A percentile compares a stretch with the other conserved stretches of the same genome.
Conservation (phyloP, 2,888 invertebrate genomes). For the Drosophila prolongata region DNA sequence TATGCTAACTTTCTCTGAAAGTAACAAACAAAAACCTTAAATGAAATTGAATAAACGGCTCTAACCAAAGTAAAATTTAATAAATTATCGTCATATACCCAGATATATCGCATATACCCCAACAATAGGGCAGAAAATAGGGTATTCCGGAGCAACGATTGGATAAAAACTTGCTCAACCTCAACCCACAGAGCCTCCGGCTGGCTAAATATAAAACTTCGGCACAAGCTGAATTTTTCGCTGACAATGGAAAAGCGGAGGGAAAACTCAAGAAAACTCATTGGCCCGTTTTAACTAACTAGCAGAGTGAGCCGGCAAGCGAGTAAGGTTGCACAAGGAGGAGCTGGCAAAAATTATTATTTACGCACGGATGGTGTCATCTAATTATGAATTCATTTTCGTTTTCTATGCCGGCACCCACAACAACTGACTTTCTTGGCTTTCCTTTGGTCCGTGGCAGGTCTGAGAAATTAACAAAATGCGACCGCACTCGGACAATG, state of each 20-base stretch:
- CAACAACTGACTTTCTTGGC: slow-evolving; percentile 46
- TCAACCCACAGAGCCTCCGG: slow-evolving; percentile 50
- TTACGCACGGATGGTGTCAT: slow-evolving; percentile 85
- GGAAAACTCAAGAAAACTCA: slow-evolving; percentile 73
- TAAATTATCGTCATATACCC: no score
- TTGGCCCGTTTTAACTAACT: slow-evolving; percentile 79
- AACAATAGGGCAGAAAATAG: not conserved
- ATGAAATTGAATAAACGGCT: no score
- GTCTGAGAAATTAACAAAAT: slow-evolving; percentile 72
- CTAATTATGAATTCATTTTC: slow-evolving; percentile 84
- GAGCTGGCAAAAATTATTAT: slow-evolving; percentile 78
- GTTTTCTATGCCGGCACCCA: slow-evolving; percentile 48
- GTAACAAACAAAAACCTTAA: no score
- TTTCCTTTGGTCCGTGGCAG: slow-evolving; percentile 46
- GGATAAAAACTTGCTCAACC: slow-evolving; percentile 66
- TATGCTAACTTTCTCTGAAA: no score
- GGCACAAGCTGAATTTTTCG: slow-evolving; percentile 60
- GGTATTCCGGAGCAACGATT: slow-evolving; percentile 31
- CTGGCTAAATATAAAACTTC: slow-evolving; percentile 68
- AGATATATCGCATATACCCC: not conserved
- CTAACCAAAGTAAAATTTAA: no score
- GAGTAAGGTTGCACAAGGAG: slow-evolving; percentile 17
- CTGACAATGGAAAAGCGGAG: slow-evolving; percentile 57
- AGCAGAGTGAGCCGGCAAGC: slow-evolving; percentile 49
- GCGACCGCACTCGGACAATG: slow-evolving; percentile 68